Evolutionary conservation across 2,888 invertebrate genomes (phyloP).

Genomic region (Xanthostigma xanthostigma): DNA sequence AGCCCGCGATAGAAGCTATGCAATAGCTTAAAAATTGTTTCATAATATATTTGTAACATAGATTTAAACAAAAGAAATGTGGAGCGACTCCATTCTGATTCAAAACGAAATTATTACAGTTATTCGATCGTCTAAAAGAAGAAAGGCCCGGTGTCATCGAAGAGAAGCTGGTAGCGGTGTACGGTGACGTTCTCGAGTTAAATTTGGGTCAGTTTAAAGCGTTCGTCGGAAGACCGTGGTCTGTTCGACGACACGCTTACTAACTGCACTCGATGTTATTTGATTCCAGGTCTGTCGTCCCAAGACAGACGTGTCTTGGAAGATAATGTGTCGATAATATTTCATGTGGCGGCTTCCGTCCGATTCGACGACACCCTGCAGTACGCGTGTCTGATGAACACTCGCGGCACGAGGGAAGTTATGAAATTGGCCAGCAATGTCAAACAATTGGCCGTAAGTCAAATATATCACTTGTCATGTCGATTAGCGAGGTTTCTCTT

Average conservation of each 20-base stretch:
- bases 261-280: neutral
- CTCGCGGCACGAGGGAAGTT: constrained; percentile 47
- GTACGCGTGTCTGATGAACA: constrained; percentile 45
- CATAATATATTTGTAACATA: no score
- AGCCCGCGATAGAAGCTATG: no score
- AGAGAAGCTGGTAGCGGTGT: constrained; percentile 47
- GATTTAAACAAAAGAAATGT: no score
- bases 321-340: constrained; percentile 49
- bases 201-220: constrained; percentile 33
- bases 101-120: constrained; percentile 25
- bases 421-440: constrained; percentile 42
- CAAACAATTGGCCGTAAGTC: constrained; percentile 32
- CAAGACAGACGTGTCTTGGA: constrained; percentile 33
- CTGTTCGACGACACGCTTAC: neutral
- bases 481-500: constrained; percentile 18
- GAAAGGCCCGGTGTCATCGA: constrained; percentile 37
- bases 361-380: constrained; percentile 68
- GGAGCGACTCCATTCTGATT: no score
- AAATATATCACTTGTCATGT: neutral
- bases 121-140: constrained; percentile 41
- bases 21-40: no score
- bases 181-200: constrained; percentile 41
- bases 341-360: constrained; percentile 69
- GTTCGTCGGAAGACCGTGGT: neutral
- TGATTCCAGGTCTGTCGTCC: constrained; percentile 33